Base-by-base conservation (phyloP, 2,797 vertebrate genomes). In the Phalloptychus januarius region DNA sequence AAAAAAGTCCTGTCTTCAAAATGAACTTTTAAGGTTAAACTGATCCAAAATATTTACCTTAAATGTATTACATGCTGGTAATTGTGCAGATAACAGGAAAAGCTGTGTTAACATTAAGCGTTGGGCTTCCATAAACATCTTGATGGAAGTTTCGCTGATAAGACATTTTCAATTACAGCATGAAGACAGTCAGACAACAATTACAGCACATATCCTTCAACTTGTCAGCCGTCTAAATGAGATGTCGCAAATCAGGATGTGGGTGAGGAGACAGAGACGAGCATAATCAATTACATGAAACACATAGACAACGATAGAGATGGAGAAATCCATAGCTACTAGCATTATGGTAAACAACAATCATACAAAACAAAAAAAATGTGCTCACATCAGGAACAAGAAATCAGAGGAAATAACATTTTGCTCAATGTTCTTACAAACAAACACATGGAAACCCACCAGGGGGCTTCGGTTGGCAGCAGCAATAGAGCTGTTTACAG, bases 131-230 rank as follows among this genome's bases (percentile, higher is more conserved):
- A 70, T 80, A 88, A 86, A 89, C 85, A 82, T 84, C 89, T 81
- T 52, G 76, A 63, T 80, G 72, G 86, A 91, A 84, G 76, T 85
- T 90, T 84, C 78, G 74, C 80, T 80, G 77, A 67, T 76, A 80
- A 90, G 89, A 91, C 89, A 82, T 91, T 93, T 93, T 89, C 90
- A 93, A 93, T 90, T 93, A 92, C 84, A 82, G 78, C 80, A 84
- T 74, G 86, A 78, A 83, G 82, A 88, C 77, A 86, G 90, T 89
- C 87, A 79, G 88, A 86, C 85, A 91, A 91, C 89, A 92, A 88
- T 93, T 94, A 94, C 88, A 85, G 84, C 89, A 90, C 87, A 86
- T 89, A 90, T 93, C 90, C 84, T 82, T 93, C 88, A 91, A 84
- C 65, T 84, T 91, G 90, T 89, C 93, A 88, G 80, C 74, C 50